Percentiles rank a stretch among this genome's conserved stretches.
phyloP scores from a whole-genome alignment of 2,888 invertebrate genomes.

The Heterodera filipjevi region DNA sequence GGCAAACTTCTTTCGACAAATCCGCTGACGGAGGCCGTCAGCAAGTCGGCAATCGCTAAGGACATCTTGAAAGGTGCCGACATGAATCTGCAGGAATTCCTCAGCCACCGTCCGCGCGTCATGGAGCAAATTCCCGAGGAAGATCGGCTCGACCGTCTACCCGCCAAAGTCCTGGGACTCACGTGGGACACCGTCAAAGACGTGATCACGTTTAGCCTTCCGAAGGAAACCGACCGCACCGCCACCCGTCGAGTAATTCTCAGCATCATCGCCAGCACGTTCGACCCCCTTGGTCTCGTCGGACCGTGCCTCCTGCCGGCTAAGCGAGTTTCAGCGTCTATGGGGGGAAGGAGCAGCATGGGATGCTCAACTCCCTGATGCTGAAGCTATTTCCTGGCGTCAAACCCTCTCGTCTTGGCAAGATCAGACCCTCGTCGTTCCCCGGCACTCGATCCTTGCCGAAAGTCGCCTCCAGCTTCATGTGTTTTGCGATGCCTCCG shows the following conservation, averaged over 20 bases:
- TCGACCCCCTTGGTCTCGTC: conserved; percentile 39
- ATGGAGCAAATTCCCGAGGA: conserved; percentile 16
- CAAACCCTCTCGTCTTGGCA: neutral
- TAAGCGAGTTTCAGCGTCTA: conserved; percentile 35
- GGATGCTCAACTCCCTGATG: conserved; percentile 22
- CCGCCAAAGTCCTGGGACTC: neutral
- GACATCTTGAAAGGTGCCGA: neutral
- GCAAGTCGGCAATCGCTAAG: conserved; percentile 4
- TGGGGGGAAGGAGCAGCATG: conserved; percentile 32
- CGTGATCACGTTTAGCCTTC: neutral
- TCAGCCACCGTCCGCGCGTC: neutral
- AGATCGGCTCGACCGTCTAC: neutral
- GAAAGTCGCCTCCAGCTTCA: conserved; percentile 27
- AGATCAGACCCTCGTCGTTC: neutral
- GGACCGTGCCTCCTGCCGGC: conserved; percentile 29
- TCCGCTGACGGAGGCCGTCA: too few species aligned
- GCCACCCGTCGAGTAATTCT: conserved; percentile 29
- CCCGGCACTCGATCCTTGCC: neutral
- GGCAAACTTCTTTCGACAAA: too few species aligned
- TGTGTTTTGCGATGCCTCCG: conserved; percentile 41
- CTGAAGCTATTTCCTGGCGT: conserved; percentile 9
- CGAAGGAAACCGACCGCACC: neutral
- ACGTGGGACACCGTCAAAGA: neutral
- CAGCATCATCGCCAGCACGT: conserved; percentile 26
- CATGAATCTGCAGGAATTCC: conserved; percentile 15